Percentiles rank a stretch among this genome's conserved stretches.
These are phyloP conservation scores for Yponomeuta sedellus DNA, from an alignment of 2,888 invertebrate species.

Conservation along the genomic window DNA sequence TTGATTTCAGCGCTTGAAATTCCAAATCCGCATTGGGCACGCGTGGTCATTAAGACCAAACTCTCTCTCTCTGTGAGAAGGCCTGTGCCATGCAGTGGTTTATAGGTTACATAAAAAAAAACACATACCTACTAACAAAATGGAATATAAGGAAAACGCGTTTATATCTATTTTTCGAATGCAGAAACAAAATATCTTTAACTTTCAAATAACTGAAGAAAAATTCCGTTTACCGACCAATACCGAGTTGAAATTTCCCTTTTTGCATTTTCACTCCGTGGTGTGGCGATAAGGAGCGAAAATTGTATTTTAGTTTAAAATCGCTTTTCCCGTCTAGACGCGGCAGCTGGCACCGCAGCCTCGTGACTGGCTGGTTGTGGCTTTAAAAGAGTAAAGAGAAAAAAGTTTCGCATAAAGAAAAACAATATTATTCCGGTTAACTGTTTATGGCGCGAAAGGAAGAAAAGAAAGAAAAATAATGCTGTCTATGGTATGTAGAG, in stretches of 20 bases:
- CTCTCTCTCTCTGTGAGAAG: too few species aligned
- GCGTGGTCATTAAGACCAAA: too few species aligned
- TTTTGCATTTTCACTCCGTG: neutral
- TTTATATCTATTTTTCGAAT: too few species aligned
- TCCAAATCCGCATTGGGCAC: too few species aligned
- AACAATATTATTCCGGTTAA: neutral
- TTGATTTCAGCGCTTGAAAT: too few species aligned
- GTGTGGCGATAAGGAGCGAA: slow-evolving; percentile 1
- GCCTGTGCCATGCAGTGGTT: too few species aligned
- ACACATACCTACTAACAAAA: too few species aligned
- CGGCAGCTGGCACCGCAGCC: slow-evolving; percentile 7
- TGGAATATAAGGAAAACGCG: too few species aligned
- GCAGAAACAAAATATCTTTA: too few species aligned
- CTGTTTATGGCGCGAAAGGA: neutral
- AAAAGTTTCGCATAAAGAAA: neutral
- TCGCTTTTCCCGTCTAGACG: slow-evolving; percentile 7
- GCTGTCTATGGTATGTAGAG: neutral
- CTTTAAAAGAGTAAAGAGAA: neutral
- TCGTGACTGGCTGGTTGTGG: neutral
- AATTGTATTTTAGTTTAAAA: neutral
- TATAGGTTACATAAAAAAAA: too few species aligned
- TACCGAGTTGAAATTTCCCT: neutral
- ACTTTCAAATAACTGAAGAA: too few species aligned
- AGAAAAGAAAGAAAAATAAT: neutral
- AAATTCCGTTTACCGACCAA: too few species aligned